phyloP scores from a whole-genome alignment of 2,888 invertebrate genomes.

The Idaea biselata region DNA sequence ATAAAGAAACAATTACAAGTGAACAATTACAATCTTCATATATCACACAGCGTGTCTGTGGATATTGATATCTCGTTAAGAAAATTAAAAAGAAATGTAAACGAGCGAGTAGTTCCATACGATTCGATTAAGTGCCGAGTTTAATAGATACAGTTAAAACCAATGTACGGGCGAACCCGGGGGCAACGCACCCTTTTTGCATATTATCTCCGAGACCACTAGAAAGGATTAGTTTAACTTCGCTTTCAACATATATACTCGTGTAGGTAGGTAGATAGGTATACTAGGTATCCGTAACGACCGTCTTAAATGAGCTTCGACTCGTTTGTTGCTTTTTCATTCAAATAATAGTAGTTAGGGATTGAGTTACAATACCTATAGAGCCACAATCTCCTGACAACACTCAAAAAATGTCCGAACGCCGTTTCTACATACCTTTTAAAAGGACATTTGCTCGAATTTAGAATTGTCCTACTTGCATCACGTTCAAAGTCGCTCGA shows the following conservation, averaged over 20 bases:
- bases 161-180: neutral
- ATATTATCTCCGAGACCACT: neutral
- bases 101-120: neutral
- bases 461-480: too few relatives aligned
- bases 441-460: too few relatives aligned
- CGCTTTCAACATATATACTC: neutral
- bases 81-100: neutral
- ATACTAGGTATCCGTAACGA: neutral
- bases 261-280: neutral
- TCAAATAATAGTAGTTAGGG: neutral
- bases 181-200: neutral
- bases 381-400: too few relatives aligned
- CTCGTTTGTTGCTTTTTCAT: neutral
- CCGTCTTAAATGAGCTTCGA: neutral
- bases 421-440: too few relatives aligned
- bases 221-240: neutral
- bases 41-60: too few relatives aligned
- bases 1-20: too few relatives aligned
- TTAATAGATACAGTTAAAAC: neutral
- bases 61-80: too few relatives aligned
- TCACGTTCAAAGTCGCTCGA: too few relatives aligned
- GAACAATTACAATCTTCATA: too few relatives aligned
- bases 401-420: too few relatives aligned
- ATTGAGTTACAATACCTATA: too few relatives aligned
- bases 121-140: neutral